Evolutionary conservation across 2,113 vertebrate species (phyloP).

Genomic region (Centropus bengalensis): DNA sequence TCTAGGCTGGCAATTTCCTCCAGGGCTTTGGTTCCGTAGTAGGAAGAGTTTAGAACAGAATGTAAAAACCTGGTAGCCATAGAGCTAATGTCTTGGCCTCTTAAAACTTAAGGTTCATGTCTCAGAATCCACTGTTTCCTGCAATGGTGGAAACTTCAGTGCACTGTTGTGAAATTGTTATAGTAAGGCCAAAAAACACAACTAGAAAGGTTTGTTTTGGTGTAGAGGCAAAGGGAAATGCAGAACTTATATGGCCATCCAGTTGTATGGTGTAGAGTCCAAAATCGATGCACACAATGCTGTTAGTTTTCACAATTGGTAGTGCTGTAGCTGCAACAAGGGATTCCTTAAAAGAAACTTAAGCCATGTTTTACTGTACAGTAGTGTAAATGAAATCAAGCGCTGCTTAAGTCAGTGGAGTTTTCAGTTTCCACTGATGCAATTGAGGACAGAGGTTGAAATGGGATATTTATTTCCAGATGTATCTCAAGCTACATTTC

Average conservation of each 20-base stretch:
- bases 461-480: background rate
- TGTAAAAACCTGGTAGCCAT: background rate
- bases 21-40: background rate
- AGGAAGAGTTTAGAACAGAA: background rate
- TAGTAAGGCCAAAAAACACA: background rate
- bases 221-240: background rate
- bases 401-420: background rate
- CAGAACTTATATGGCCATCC: background rate
- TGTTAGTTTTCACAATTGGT: background rate
- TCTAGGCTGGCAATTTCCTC: background rate
- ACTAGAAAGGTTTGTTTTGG: background rate
- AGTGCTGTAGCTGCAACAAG: background rate
- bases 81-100: background rate
- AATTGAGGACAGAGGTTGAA: background rate
- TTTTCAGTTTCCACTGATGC: background rate
- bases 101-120: background rate
- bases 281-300: background rate
- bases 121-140: background rate
- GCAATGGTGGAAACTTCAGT: background rate
- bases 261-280: background rate
- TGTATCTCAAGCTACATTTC: background rate
- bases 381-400: background rate
- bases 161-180: background rate
- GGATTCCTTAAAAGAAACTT: background rate
- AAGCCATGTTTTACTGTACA: background rate